phyloP scores from a whole-genome alignment of 2,113 vertebrate species.

The Laticauda colubrina region DNA sequence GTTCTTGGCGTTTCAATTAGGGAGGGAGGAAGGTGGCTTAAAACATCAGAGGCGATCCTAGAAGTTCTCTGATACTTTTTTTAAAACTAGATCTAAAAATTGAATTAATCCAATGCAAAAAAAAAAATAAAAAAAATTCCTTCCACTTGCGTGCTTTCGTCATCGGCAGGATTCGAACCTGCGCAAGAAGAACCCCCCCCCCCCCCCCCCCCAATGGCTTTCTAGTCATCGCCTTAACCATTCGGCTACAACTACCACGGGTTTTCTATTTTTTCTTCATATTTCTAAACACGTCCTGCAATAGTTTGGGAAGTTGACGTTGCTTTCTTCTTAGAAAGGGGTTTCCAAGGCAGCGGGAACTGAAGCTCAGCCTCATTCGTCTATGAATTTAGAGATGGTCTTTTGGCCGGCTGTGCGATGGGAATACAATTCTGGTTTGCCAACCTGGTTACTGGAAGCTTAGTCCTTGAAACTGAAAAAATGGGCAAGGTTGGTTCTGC shows the following conservation, averaged over 20 bases:
- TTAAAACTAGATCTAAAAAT: background rate
- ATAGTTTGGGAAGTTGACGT: rapidly evolving
- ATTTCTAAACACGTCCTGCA: background rate
- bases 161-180: conserved; percentile 84
- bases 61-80: background rate
- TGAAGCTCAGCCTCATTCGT: background rate
- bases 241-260: conserved; percentile 68
- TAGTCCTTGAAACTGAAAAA: background rate
- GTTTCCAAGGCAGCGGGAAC: background rate
- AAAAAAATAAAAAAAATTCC: too few relatives aligned
- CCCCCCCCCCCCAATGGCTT: conserved; percentile 86
- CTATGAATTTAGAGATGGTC: background rate
- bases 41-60: background rate
- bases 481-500: background rate
- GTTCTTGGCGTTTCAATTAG: too few relatives aligned
- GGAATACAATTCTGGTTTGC: background rate
- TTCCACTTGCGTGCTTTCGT: conserved; percentile 37
- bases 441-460: background rate
- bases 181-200: conserved; percentile 80
- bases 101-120: background rate
- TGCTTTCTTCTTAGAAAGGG: background rate
- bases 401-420: background rate
- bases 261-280: rapidly evolving
- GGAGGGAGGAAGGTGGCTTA: too few relatives aligned
- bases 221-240: conserved; percentile 67